A percentile compares a stretch with the other conserved stretches of the same genome.
phyloP scores from a whole-genome alignment of 2,797 vertebrate genomes.

The Tiaroga cobitis region DNA sequence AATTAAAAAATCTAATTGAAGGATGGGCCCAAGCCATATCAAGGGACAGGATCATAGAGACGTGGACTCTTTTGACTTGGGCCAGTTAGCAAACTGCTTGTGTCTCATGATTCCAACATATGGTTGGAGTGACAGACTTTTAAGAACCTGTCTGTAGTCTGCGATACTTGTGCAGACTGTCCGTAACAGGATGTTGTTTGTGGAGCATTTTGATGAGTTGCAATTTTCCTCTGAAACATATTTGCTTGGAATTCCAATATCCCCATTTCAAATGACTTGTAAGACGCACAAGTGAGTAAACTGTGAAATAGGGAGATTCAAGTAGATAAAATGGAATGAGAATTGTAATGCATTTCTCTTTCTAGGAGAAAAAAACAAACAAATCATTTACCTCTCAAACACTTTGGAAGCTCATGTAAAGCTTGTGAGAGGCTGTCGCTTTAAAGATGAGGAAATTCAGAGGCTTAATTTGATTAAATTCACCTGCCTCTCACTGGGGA shows the following conservation, averaged over 20 bases:
- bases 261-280: constrained; percentile 17
- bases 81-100: not conserved
- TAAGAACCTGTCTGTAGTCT: not conserved
- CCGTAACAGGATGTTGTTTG: not conserved
- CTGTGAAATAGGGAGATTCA: constrained; percentile 28
- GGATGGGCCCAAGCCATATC: not conserved
- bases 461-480: constrained; percentile 55
- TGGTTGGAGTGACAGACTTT: not conserved
- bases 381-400: constrained; percentile 35
- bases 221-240: not conserved
- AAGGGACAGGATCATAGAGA: too few relatives aligned
- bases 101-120: not conserved
- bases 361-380: not conserved
- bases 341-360: constrained; percentile 33
- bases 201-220: not conserved
- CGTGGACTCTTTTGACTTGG: not conserved
- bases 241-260: constrained; percentile 22
- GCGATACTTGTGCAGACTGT: not conserved
- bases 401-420: constrained; percentile 29
- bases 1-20: not conserved
- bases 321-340: constrained; percentile 5
- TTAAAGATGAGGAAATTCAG: constrained; percentile 53
- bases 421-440: constrained; percentile 49
- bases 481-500: constrained; percentile 44
- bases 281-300: constrained; percentile 9